phyloP scores from a whole-genome alignment of 2,113 vertebrate genomes.

The Rhinichthys klamathensis region DNA sequence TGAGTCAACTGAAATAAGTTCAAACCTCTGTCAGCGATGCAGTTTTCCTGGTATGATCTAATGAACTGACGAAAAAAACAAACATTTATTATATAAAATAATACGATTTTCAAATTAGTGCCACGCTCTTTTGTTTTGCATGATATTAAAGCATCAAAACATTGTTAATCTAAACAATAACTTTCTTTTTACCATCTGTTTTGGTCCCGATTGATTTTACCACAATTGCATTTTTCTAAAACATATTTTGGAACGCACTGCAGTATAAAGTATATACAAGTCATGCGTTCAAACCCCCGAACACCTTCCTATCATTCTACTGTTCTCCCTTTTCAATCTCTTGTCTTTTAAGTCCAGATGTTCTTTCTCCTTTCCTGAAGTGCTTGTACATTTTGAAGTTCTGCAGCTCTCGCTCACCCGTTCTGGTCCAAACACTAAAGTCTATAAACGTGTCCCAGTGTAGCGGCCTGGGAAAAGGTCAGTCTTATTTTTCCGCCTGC shows the following conservation, averaged over 20 bases:
- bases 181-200: background rate
- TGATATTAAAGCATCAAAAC: slow-evolving; percentile 13
- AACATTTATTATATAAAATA: background rate
- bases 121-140: background rate
- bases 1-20: slow-evolving; percentile 3
- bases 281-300: background rate
- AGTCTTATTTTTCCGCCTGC: slow-evolving; percentile 17
- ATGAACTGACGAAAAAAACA: background rate
- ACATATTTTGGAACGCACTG: background rate
- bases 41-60: background rate
- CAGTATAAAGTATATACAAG: background rate
- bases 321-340: background rate
- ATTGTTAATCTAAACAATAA: background rate
- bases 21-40: background rate
- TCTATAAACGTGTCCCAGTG: slow-evolving; percentile 1
- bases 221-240: background rate
- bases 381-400: slow-evolving; percentile 26
- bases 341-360: background rate
- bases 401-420: background rate
- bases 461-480: slow-evolving; percentile 26
- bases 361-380: background rate
- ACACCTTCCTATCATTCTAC: background rate
- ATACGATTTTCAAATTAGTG: no score
- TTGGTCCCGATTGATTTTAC: background rate
- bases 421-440: background rate